phyloP scores from a whole-genome alignment of 2,113 vertebrate species.

The Zosterops lateralis region DNA sequence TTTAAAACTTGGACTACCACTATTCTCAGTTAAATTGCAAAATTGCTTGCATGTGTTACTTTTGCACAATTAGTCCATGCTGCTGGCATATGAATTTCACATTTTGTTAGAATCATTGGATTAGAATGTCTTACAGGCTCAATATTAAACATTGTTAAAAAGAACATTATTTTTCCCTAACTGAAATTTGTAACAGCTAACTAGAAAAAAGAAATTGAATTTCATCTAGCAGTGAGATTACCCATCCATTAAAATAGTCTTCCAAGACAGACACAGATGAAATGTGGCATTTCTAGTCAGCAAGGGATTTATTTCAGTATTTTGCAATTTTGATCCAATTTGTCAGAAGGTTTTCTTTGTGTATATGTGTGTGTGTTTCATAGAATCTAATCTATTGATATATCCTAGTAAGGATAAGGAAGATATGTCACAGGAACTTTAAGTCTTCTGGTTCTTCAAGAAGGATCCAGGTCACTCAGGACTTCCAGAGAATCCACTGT shows the following conservation, averaged over 20 bases:
- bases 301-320: background rate
- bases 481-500: background rate
- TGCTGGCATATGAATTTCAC: background rate
- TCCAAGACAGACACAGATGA: background rate
- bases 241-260: background rate
- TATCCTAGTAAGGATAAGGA: background rate
- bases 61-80: background rate
- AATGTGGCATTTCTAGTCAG: background rate
- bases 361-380: background rate
- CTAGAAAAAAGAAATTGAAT: background rate
- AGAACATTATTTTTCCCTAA: background rate
- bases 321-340: background rate
- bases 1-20: background rate
- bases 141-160: background rate
- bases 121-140: background rate
- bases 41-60: background rate
- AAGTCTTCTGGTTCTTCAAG: background rate
- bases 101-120: background rate
- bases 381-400: background rate
- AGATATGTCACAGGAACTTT: background rate
- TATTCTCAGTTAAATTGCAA: background rate
- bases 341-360: background rate
- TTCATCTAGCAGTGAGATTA: background rate
- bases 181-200: background rate
- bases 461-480: background rate